Evolutionary conservation across 2,797 vertebrate species (phyloP), one percentile per base, ranked within the genome.

Genomic region (Myotis vivesi): DNA sequence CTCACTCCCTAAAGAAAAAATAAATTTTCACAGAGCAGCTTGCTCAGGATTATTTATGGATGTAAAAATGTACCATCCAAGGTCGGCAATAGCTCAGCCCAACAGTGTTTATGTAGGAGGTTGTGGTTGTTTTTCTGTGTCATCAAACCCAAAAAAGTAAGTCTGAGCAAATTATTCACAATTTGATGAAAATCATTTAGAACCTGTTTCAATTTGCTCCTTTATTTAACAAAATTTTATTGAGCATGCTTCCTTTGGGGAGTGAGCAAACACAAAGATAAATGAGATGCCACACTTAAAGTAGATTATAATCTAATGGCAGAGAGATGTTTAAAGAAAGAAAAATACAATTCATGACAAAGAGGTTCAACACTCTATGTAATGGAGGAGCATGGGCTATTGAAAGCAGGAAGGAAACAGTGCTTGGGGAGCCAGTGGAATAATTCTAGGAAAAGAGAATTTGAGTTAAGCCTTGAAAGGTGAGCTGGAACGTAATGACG

Each of bases 11-110:
- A 73, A 91, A 79, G 8, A 2, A 57, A 64, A 94, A 92, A 46
- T 23, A 17, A 89, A 87, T 91, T 79, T 94, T 95, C 84, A 89
- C 89, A 95, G 73, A 82, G 62, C 71, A 87, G 44, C 71, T 92
- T 83, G 57, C 16, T 82, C 20, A 53, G 25, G 17, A 79, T 91
- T 93, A 84, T 79, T 94, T 94, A 89, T 33, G 33, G 68, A 80
- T 46, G 16, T 80, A 80, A 89, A 90, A 80, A 57, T 51, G 83
- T 91, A 30, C 33, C 33, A 76, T 49, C 57, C 59, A 38, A 64
- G 71, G 72, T 89, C 15, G 0, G 25, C 64, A 23, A 91, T 44
- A 73, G 51, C 51, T 92, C 64, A 88, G 11, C 36, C 76, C 64
- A 86, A 92, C 38, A 49, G 36, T 85, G 8, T 66, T 81, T 94